Conservation (phyloP, 92 coral and sea anemone genomes). For the Actinostola sp. region DNA sequence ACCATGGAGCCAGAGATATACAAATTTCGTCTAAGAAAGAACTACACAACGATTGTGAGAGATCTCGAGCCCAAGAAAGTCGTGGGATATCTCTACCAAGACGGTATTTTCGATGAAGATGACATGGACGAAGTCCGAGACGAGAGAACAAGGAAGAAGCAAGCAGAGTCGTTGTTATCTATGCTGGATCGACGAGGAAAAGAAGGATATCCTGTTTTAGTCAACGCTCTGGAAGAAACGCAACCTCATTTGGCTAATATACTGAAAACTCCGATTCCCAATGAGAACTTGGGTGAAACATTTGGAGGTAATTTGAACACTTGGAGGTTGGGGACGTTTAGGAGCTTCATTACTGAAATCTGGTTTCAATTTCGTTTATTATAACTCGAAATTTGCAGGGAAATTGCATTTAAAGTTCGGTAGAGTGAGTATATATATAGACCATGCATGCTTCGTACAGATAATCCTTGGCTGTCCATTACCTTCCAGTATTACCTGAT, state of each 20-base stretch:
- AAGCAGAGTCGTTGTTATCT: constrained; percentile 57
- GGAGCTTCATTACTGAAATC: not conserved
- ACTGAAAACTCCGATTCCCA: constrained; percentile 43
- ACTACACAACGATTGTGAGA: constrained; percentile 41
- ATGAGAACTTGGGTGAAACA: constrained; percentile 35
- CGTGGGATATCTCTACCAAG: constrained; percentile 74
- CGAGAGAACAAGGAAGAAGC: constrained; percentile 55
- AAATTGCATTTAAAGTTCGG: too few species aligned
- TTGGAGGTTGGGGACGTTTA: not conserved
- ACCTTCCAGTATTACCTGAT: not conserved
- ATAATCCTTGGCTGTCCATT: not conserved
- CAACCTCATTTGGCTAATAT: constrained; percentile 78
- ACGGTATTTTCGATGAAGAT: constrained; percentile 77
- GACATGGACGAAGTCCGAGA: constrained; percentile 75
- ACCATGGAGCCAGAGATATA: constrained; percentile 40
- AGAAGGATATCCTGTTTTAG: constrained; percentile 41
- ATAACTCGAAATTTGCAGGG: too few species aligned
- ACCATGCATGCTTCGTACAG: too few species aligned
- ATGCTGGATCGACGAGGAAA: constrained; percentile 39
- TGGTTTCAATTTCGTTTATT: too few species aligned
- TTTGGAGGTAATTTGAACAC: not conserved
- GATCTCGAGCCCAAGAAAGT: constrained; percentile 82
- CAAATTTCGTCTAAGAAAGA: constrained; percentile 51
- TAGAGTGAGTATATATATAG: too few species aligned
- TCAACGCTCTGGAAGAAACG: constrained; percentile 46